phyloP scores from a whole-genome alignment of 2,113 vertebrate species.

The Paratilapia polleni region DNA sequence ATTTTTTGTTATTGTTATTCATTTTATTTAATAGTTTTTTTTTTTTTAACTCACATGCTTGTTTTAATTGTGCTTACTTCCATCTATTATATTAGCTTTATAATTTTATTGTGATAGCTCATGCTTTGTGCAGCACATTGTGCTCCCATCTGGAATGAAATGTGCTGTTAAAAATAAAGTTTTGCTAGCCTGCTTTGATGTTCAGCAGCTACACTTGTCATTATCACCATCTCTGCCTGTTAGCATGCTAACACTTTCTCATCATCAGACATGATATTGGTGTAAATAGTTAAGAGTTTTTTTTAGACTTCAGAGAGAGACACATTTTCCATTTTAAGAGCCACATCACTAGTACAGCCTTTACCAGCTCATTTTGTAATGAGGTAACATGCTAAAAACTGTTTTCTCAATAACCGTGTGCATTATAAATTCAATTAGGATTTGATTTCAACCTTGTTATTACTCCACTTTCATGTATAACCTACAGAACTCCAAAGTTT shows the following conservation, averaged over 20 bases:
- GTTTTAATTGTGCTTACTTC: neutral
- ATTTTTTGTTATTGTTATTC: too few species aligned
- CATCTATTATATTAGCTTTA: neutral
- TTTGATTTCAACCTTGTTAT: neutral
- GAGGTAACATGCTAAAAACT: neutral
- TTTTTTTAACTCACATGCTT: neutral
- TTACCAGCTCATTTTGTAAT: neutral
- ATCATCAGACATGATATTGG: neutral
- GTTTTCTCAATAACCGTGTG: neutral
- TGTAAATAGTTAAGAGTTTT: neutral
- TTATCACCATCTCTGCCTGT: neutral
- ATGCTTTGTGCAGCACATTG: neutral
- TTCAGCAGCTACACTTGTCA: neutral
- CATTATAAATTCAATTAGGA: neutral
- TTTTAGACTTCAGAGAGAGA: neutral
- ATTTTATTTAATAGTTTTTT: neutral
- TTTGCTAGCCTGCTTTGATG: neutral
- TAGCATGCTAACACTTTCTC: neutral
- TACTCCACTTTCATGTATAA: slow-evolving; percentile 5
- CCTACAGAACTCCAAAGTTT: neutral
- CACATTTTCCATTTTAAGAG: neutral
- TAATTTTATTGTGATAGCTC: neutral
- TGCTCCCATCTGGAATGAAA: neutral
- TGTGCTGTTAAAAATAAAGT: neutral
- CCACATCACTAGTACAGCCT: neutral